Conservation (phyloP, 2,113 vertebrate species). For the Stegostoma tigrinum region DNA sequence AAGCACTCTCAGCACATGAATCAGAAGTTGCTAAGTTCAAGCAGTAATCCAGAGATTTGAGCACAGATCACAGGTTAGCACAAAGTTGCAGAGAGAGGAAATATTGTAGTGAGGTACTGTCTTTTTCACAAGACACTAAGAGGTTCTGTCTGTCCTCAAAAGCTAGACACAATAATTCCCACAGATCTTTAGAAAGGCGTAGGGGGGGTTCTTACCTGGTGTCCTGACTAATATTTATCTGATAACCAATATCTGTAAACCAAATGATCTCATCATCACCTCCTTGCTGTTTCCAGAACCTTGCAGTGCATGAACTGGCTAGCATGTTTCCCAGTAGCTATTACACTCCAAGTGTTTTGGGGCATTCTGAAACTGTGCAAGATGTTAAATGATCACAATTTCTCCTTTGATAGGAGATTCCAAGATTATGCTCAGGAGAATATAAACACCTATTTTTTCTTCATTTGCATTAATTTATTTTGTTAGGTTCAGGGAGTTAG, state of each 20-base stretch:
- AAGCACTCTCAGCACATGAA: not conserved
- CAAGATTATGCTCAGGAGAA: too few relatives aligned
- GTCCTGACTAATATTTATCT: too few relatives aligned
- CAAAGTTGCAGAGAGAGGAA: not conserved
- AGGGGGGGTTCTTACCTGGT: not conserved
- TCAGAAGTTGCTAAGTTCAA: too few relatives aligned
- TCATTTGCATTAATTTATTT: not conserved
- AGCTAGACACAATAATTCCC: not conserved
- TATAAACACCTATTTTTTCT: too few relatives aligned
- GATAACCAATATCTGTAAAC: too few relatives aligned
- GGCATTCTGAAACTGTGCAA: not conserved
- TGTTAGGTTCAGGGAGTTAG: too few relatives aligned
- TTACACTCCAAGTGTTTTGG: not conserved
- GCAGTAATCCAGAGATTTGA: not conserved
- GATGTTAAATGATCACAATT: not conserved
- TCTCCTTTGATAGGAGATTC: not conserved
- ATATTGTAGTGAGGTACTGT: not conserved
- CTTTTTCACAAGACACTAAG: not conserved
- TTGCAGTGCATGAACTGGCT: too few relatives aligned
- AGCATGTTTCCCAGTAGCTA: not conserved
- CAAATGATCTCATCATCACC: too few relatives aligned
- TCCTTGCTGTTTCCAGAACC: too few relatives aligned
- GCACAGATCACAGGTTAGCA: not conserved
- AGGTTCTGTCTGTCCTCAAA: not conserved
- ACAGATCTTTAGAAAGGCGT: not conserved